Evolutionary conservation across 2,113 vertebrate species (phyloP).

Genomic region (Nycticorax nycticorax): DNA sequence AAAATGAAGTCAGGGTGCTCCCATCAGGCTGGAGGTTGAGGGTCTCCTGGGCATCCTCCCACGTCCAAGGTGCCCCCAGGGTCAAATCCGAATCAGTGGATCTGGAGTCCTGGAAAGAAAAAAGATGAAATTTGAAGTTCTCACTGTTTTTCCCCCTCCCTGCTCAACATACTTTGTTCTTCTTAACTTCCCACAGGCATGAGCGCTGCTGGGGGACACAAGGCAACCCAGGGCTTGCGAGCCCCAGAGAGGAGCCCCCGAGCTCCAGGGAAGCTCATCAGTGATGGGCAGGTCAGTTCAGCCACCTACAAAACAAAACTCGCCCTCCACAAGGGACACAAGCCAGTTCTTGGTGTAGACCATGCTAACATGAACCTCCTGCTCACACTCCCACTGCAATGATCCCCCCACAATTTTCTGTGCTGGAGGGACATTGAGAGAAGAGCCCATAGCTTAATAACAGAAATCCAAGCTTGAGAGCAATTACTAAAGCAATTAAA

Average conservation of each 20-base stretch:
- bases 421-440: not conserved
- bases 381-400: not conserved
- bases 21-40: not conserved
- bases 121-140: not conserved
- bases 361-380: accelerated
- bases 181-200: not conserved
- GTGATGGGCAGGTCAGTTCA: not conserved
- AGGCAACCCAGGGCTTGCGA: not conserved
- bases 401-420: not conserved
- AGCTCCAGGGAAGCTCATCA: no score
- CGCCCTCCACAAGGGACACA: accelerated
- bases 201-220: accelerated
- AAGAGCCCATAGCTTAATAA: not conserved
- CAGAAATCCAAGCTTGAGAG: not conserved
- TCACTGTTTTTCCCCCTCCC: not conserved
- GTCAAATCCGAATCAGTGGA: not conserved
- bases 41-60: not conserved
- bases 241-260: not conserved
- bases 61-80: not conserved
- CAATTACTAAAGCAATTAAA: not conserved
- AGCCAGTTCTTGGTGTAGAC: accelerated
- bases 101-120: constrained; percentile 1
- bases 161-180: not conserved
- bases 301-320: not conserved
- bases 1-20: not conserved